Evolutionary conservation across 1,140 invertebrate species (phyloP), one percentile per base, ranked within the genome.

Genomic region (Eumaeus atala): DNA sequence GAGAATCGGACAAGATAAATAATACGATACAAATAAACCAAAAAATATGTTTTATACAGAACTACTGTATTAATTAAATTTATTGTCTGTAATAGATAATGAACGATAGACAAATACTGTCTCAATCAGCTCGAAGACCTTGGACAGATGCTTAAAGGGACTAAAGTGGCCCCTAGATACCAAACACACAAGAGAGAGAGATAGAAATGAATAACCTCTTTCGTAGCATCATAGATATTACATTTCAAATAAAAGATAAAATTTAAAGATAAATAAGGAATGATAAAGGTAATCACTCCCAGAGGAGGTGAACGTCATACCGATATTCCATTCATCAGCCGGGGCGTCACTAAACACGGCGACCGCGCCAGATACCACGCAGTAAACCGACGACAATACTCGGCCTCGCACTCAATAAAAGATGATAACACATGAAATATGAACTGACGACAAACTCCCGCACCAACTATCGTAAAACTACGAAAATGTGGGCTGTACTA

Each of bases 371-470:
- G 83, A 86, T 86, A 86, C 78, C 79, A 56, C 61, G 66, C 77
- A 70, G 75, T 86, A 86, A 84, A 86, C 79, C 83, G 71, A 76
- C 81, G 82, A 86, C 83, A 87, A 87, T 87, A 66, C 81, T 71
- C 76, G 66, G 64, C 70, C 78, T 87, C 79, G 81, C 83, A 87
- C 81, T 84, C 81, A 84, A 87, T 87, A 87, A 87, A 87, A 87
- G 77, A 87, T 84, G 84, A 87, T 87, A 87, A 84, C 79, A 82
- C 78, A 81, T 87, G 81, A 87, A 87, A 87, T 87, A 84, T 84
- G 83, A 84, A 86, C 81, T 81, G 73, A 65, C 72, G 70, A 78
- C 68, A 80, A 63, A 75, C 83, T 79, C 74, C 72, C 72, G 52
- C 51, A 58, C 59, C 18, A 64, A 59, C 48, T 28, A 6, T 28